A percentile compares a stretch with the other conserved stretches of the same genome.
These are phyloP conservation scores for Chromoteleia sp. DNA, from an alignment of 2,888 invertebrate genomes.

Conservation along the genomic window DNA sequence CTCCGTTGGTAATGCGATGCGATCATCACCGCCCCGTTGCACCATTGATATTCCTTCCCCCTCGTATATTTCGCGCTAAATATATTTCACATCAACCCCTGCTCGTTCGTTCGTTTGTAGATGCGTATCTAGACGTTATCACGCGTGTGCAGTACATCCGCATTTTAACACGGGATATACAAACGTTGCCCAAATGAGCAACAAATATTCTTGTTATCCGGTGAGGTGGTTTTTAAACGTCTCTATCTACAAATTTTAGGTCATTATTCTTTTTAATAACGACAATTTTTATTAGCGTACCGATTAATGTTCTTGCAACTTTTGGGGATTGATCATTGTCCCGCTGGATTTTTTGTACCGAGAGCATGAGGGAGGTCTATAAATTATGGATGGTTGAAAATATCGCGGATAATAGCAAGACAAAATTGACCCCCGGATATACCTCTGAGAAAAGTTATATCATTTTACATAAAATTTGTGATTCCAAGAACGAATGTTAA, in stretches of 20 bases:
- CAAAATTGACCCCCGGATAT: too few relatives aligned
- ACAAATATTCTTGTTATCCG: slow-evolving; percentile 51
- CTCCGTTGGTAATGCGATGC: slow-evolving; percentile 82
- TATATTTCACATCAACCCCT: slow-evolving; percentile 66
- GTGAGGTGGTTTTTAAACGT: slow-evolving; percentile 28
- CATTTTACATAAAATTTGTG: too few relatives aligned
- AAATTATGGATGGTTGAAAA: too few relatives aligned
- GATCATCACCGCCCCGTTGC: slow-evolving; percentile 81
- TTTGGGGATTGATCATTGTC: too few relatives aligned
- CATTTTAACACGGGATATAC: slow-evolving; percentile 23
- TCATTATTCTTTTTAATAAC: slow-evolving; percentile 22
- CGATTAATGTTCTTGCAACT: too few relatives aligned
- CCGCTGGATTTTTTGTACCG: too few relatives aligned
- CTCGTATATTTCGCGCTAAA: slow-evolving; percentile 68
- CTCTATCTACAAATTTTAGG: slow-evolving; percentile 14
- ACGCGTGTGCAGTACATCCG: slow-evolving; percentile 15
- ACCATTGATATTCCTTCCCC: slow-evolving; percentile 78
- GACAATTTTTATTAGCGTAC: slow-evolving; percentile 8
- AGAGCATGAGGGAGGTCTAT: too few relatives aligned
- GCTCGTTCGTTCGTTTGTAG: slow-evolving; percentile 42
- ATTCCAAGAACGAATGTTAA: too few relatives aligned
- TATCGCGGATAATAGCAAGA: too few relatives aligned
- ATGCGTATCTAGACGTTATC: slow-evolving; percentile 56
- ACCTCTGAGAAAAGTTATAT: too few relatives aligned
- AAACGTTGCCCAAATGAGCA: slow-evolving; percentile 35